These are phyloP conservation scores for Torymus auratus DNA, from an alignment of 2,888 invertebrate species.

Conservation along the genomic window DNA sequence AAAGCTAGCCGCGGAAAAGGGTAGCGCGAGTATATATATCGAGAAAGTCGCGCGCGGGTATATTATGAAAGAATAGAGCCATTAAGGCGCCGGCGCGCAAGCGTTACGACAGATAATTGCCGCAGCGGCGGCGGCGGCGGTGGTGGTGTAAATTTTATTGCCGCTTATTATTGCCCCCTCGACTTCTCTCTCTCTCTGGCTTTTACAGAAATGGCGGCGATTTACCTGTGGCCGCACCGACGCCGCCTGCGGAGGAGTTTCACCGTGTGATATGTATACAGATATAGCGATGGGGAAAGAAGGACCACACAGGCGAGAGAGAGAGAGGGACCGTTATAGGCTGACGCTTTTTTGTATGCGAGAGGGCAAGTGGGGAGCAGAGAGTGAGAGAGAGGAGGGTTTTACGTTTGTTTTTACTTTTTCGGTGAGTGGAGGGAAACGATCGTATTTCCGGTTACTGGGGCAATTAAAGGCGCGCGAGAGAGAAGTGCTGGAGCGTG, in stretches of 20 bases:
- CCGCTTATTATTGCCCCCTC: constrained; percentile 45
- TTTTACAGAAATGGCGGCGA: background rate
- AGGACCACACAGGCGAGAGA: constrained; percentile 5
- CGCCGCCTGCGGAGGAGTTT: background rate
- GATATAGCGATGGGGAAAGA: background rate
- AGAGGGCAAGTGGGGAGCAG: background rate
- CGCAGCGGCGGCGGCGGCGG: constrained; percentile 58
- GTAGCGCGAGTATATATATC: background rate
- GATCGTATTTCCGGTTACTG: constrained; percentile 22
- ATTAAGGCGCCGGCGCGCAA: constrained; percentile 48
- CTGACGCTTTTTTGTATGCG: background rate
- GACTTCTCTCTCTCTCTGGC: too few relatives aligned
- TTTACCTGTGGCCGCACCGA: constrained; percentile 23
- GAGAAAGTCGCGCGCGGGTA: constrained; percentile 11
- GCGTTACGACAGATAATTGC: constrained; percentile 65
- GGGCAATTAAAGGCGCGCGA: background rate
- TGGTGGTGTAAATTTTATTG: constrained; percentile 62
- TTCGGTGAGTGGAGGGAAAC: background rate
- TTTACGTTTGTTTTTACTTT: constrained; percentile 1
- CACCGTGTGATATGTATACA: background rate
- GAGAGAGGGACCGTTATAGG: constrained; percentile 8
- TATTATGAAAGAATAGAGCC: constrained; percentile 60
- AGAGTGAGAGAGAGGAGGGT: background rate
- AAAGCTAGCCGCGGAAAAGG: too few relatives aligned
- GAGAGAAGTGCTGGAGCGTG: too few relatives aligned